A percentile compares a stretch with the other conserved stretches of the same genome.
phyloP scores from a whole-genome alignment of 2,888 invertebrate genomes.

The Dorcus hopei region DNA sequence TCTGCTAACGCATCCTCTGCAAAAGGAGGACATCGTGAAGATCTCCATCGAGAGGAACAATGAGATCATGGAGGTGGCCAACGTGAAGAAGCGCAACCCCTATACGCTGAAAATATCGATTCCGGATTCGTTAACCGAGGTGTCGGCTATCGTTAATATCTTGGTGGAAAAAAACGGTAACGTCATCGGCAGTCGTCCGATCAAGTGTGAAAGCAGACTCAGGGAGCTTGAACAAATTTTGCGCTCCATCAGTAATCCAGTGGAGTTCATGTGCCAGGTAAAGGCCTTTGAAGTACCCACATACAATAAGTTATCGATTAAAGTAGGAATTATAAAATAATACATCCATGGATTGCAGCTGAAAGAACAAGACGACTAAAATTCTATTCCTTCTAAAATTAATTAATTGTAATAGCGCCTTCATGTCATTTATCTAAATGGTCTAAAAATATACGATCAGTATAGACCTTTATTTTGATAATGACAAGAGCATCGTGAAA shows the following conservation, averaged over 20 bases:
- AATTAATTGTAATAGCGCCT: not conserved
- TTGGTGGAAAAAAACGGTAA: slow-evolving; percentile 78
- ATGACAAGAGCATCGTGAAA: no score
- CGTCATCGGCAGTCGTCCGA: slow-evolving; percentile 75
- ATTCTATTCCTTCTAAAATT: not conserved
- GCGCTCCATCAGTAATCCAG: slow-evolving; percentile 72
- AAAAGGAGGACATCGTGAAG: slow-evolving; percentile 72
- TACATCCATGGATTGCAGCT: not conserved
- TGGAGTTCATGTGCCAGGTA: slow-evolving; percentile 88
- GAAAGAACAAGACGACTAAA: not conserved
- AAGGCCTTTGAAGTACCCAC: slow-evolving; percentile 9
- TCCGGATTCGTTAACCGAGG: slow-evolving; percentile 78
- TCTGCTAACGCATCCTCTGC: slow-evolving; percentile 73
- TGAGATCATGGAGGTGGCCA: slow-evolving; percentile 65
- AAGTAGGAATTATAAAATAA: not conserved
- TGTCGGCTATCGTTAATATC: slow-evolving; percentile 78
- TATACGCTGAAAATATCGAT: slow-evolving; percentile 81
- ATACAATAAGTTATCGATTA: no score
- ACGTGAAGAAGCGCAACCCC: slow-evolving; percentile 77
- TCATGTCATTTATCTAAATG: not conserved
- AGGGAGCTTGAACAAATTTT: slow-evolving; percentile 80
- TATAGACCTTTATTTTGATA: no score
- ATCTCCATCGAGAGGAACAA: slow-evolving; percentile 80
- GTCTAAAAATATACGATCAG: not conserved
- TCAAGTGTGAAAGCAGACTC: slow-evolving; percentile 83